Evolutionary conservation across 2,113 vertebrate species (phyloP).

Genomic region (Tachuris rubrigastra): DNA sequence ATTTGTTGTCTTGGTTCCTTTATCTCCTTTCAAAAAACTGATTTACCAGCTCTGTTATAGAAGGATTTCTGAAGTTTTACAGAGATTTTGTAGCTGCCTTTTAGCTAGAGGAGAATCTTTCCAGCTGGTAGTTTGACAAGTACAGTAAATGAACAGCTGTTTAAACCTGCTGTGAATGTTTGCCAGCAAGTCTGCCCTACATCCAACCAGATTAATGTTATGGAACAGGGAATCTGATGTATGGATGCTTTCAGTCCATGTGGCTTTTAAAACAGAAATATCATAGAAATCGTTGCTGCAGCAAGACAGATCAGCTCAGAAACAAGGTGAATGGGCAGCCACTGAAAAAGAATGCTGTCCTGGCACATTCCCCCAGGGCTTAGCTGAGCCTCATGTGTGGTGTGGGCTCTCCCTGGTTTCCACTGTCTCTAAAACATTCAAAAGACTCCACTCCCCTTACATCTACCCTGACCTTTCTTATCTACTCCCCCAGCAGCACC

Average conservation of each 20-base stretch:
- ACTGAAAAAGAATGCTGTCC: slow-evolving; percentile 33
- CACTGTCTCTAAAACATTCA: background rate
- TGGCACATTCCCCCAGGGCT: slow-evolving; percentile 1
- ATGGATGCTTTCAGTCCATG: background rate
- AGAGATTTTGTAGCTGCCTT: background rate
- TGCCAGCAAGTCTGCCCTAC: background rate
- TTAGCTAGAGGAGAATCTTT: background rate
- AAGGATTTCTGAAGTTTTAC: background rate
- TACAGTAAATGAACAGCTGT: background rate
- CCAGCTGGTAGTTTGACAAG: background rate
- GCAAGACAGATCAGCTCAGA: background rate
- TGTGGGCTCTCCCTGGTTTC: background rate
- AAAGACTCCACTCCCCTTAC: background rate
- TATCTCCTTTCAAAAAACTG: background rate
- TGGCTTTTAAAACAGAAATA: background rate
- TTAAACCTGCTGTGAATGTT: background rate
- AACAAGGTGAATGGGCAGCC: background rate
- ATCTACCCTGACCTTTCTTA: background rate
- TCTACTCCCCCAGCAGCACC: background rate
- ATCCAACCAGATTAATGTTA: background rate
- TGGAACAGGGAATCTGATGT: background rate
- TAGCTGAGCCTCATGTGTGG: background rate
- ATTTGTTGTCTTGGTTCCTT: background rate
- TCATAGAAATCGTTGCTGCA: background rate
- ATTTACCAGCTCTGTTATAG: background rate